phyloP scores from a whole-genome alignment of 2,113 vertebrate genomes.

The Paracanthobrama guichenoti region DNA sequence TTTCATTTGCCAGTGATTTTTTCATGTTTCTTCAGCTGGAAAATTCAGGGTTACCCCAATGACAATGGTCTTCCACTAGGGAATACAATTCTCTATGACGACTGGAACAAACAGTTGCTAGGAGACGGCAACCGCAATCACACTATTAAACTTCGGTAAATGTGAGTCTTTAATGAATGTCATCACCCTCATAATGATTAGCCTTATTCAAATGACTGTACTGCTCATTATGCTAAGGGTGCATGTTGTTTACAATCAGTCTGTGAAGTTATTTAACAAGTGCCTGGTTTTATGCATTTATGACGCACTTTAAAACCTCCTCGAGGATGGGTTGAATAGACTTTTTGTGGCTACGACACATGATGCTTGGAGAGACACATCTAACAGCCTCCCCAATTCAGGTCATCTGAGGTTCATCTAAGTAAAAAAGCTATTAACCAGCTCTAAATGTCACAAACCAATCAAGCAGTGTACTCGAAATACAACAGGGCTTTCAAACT shows the following conservation, averaged over 20 bases:
- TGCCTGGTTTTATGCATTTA: background rate
- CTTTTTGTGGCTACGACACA: background rate
- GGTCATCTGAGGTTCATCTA: background rate
- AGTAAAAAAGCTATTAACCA: background rate
- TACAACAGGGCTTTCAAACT: background rate
- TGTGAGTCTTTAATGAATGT: constrained; percentile 54
- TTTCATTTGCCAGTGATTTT: background rate
- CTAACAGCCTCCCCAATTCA: background rate
- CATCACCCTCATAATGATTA: constrained; percentile 47
- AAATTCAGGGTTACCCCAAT: constrained; percentile 4
- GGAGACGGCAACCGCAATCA: constrained; percentile 43
- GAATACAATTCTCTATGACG: constrained; percentile 31
- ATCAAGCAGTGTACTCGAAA: constrained; percentile 7
- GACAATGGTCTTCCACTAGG: constrained; percentile 1
- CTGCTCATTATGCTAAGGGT: constrained; percentile 42
- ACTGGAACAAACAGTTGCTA: constrained; percentile 50
- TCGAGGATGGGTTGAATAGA: background rate
- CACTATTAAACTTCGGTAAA: constrained; percentile 45
- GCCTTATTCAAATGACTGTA: constrained; percentile 45
- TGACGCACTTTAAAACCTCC: background rate
- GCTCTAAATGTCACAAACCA: constrained; percentile 15
- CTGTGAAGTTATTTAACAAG: constrained; percentile 23
- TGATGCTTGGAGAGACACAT: constrained; percentile 16
- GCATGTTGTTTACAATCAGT: constrained; percentile 12
- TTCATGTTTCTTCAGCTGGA: background rate